Evolutionary conservation across 2,888 invertebrate species (phyloP).

Genomic region (Andrena trimmerana): DNA sequence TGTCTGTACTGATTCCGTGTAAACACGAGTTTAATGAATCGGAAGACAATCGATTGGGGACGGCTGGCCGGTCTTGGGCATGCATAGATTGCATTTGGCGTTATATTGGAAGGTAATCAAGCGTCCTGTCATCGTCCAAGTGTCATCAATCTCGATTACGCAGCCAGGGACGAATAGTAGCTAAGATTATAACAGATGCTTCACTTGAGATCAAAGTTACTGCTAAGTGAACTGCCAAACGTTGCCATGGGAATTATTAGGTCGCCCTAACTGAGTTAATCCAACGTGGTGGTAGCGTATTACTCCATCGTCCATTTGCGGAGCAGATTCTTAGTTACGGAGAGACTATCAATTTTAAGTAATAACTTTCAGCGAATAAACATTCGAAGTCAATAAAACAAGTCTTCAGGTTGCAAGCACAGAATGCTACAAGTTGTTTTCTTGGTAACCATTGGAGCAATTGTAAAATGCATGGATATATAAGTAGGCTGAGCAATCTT

Average conservation of each 20-base stretch:
- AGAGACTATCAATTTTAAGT: background rate
- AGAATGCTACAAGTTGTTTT: no score
- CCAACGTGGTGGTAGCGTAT: constrained; percentile 3
- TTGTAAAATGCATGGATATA: no score
- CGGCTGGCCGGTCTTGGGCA: background rate
- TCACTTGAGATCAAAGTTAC: constrained; percentile 67
- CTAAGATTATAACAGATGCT: constrained; percentile 58
- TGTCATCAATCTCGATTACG: constrained; percentile 68
- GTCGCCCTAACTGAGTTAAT: background rate
- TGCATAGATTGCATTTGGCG: constrained; percentile 2
- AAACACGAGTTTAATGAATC: background rate
- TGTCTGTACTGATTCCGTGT: background rate
- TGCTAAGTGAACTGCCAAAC: constrained; percentile 41
- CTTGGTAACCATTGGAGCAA: no score
- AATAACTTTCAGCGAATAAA: no score
- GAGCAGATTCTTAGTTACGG: background rate
- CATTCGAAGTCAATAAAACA: no score
- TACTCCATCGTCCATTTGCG: background rate
- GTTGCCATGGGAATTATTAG: constrained; percentile 53
- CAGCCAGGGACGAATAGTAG: constrained; percentile 53
- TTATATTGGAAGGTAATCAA: constrained; percentile 46
- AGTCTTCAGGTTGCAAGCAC: no score
- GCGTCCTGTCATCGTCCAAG: constrained; percentile 40
- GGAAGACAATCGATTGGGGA: background rate
- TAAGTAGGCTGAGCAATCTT: no score